Percentiles rank a stretch among this genome's conserved stretches.
Evolutionary conservation across 35 echinoderm and acorn worm genomes (phyloP).

Genomic region (Apostichopus parvimensis): DNA sequence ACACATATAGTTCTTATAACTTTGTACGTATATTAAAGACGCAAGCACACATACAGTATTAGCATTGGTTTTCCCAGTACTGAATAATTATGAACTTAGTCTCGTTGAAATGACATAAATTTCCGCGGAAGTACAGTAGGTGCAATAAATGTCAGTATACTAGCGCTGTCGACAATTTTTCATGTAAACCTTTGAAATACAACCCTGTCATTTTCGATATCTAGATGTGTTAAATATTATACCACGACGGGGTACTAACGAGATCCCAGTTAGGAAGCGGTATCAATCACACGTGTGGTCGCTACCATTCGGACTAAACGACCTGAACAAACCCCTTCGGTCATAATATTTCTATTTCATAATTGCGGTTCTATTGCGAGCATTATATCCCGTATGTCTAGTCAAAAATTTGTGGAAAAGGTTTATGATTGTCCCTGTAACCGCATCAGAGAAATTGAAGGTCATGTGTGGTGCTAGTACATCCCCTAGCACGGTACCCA

Average conservation of each 20-base stretch:
- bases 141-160: background rate
- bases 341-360: background rate
- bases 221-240: conserved; percentile 3
- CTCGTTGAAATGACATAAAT: no score
- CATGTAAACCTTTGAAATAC: background rate
- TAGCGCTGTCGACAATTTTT: background rate
- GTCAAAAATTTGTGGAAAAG: background rate
- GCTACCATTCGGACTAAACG: background rate
- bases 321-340: background rate
- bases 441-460: background rate
- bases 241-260: background rate
- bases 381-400: background rate
- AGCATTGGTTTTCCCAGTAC: no score
- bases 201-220: conserved; percentile 18
- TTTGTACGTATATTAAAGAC: no score
- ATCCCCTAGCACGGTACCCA: background rate
- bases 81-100: no score
- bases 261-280: background rate
- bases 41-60: no score
- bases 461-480: background rate
- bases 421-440: background rate
- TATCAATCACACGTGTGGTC: conserved; percentile 12
- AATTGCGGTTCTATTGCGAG: background rate
- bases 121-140: background rate
- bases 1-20: no score